Conservation (phyloP, 2,113 vertebrate genomes). For the Guaruba guarouba region DNA sequence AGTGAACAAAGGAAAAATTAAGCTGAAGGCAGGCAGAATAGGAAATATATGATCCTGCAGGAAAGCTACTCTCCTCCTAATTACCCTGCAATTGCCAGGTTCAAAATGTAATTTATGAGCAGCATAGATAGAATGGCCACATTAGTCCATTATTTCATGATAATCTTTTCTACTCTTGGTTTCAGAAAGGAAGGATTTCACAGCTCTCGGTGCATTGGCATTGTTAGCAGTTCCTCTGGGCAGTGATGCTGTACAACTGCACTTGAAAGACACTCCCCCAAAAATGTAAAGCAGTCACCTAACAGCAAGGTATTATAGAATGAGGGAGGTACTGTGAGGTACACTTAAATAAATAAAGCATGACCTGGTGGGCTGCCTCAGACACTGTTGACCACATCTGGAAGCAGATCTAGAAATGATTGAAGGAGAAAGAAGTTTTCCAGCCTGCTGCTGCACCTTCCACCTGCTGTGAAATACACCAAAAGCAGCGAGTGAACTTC, state of each 20-base stretch:
- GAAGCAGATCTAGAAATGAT: background rate
- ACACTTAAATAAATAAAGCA: background rate
- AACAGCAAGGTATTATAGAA: background rate
- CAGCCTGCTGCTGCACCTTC: background rate
- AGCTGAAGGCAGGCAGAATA: conserved; percentile 46
- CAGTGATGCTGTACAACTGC: background rate
- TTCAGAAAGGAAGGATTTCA: background rate
- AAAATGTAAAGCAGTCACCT: background rate
- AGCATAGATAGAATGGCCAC: conserved; percentile 34
- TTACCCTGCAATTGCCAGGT: conserved; percentile 52
- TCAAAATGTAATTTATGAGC: conserved; percentile 64
- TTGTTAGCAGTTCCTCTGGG: background rate
- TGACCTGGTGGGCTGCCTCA: background rate
- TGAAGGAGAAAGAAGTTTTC: background rate
- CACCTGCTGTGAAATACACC: background rate
- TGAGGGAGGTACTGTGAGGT: background rate
- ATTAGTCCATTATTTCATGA: conserved; percentile 46
- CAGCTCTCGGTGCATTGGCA: background rate
- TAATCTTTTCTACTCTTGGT: background rate
- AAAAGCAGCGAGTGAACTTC: background rate
- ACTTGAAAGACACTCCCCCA: background rate
- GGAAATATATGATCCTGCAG: conserved; percentile 55
- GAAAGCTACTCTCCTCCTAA: conserved; percentile 58
- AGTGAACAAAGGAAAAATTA: conserved; percentile 64
- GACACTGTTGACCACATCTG: background rate